Percentiles rank a stretch among this genome's conserved stretches.
Conservation (phyloP, 2,113 vertebrate genomes). For the Nematolebias whitei region DNA sequence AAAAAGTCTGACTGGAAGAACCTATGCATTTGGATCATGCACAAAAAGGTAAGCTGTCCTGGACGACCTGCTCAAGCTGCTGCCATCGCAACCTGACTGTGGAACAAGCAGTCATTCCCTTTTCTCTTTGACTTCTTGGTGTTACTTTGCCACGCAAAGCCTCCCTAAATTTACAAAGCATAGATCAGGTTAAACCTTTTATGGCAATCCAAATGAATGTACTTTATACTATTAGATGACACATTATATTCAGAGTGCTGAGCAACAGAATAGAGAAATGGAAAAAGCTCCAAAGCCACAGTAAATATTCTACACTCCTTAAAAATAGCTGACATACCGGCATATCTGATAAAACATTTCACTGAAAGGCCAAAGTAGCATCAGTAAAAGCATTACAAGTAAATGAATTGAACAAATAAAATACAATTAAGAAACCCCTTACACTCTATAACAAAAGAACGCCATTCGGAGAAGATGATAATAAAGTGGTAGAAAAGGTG, state of each 20-base stretch:
- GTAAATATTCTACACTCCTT: constrained; percentile 7
- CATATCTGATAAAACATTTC: not conserved
- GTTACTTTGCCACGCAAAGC: not conserved
- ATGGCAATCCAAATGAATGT: constrained; percentile 31
- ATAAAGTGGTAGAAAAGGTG: no score
- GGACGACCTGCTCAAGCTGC: not conserved
- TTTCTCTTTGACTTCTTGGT: constrained; percentile 9
- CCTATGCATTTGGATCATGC: not conserved
- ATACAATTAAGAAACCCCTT: no score
- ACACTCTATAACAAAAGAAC: no score
- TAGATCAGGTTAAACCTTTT: constrained; percentile 3
- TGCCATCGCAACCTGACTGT: not conserved
- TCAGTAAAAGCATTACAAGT: constrained; percentile 20
- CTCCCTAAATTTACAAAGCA: constrained; percentile 8
- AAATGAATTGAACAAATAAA: constrained; percentile 6
- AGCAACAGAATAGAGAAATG: not conserved
- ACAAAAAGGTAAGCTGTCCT: not conserved
- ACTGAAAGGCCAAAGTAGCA: not conserved
- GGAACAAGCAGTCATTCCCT: not conserved
- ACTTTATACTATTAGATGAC: constrained; percentile 53
- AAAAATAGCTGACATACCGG: constrained; percentile 21
- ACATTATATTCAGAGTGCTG: constrained; percentile 38
- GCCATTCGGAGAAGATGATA: no score
- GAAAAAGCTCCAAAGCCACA: constrained; percentile 4
- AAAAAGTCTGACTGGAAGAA: not conserved